These are phyloP conservation scores for Sebastes itinus DNA, from an alignment of 2,797 vertebrate genomes.

Conservation along the genomic window DNA sequence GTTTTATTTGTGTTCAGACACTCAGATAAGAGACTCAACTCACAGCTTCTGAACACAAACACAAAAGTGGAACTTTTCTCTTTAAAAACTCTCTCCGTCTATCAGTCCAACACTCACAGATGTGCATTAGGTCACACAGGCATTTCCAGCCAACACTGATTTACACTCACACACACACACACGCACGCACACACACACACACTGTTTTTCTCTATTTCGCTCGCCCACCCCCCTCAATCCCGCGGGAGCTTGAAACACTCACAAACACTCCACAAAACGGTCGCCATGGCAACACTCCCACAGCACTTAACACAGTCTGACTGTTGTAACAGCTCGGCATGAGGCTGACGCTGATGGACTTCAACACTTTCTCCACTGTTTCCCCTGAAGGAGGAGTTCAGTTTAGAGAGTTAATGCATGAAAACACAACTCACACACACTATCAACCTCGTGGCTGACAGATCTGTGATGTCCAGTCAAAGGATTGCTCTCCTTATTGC, in stretches of 20 bases:
- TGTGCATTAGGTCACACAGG: conserved; percentile 75
- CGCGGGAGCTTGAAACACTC: conserved; percentile 58
- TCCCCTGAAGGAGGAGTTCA: conserved; percentile 3
- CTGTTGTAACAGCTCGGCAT: conserved; percentile 23
- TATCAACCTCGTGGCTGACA: background rate
- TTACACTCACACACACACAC: conserved; percentile 35
- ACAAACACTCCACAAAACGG: conserved; percentile 63
- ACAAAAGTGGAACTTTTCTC: conserved; percentile 14
- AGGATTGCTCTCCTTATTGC: background rate
- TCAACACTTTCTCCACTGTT: conserved; percentile 10
- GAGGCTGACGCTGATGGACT: conserved; percentile 7
- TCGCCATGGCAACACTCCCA: conserved; percentile 60
- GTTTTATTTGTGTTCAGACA: background rate
- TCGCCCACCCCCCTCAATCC: conserved; percentile 29
- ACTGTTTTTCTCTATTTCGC: background rate
- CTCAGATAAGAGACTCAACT: background rate
- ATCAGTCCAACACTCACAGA: conserved; percentile 62
- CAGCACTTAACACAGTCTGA: conserved; percentile 39
- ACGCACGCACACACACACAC: conserved; percentile 17
- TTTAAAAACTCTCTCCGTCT: conserved; percentile 18
- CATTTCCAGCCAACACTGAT: conserved; percentile 63
- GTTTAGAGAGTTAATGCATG: background rate
- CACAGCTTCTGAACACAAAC: background rate
- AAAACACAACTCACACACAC: background rate
- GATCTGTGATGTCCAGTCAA: background rate